Conservation (phyloP, 2,888 invertebrate genomes). For the Tenodera sinensis region DNA sequence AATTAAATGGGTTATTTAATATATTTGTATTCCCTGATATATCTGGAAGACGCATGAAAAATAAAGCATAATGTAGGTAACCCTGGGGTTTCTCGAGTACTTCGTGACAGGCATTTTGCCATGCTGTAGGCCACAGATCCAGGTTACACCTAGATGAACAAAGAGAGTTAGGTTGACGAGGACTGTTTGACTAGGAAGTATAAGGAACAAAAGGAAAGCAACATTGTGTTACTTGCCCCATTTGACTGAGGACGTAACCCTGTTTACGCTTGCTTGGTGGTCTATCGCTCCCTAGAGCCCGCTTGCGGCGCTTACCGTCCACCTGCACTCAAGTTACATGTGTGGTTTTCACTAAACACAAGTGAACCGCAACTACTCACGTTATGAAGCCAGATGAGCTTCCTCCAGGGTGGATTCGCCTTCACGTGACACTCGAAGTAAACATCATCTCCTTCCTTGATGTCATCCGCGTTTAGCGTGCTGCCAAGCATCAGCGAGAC, state of each 20-base stretch:
- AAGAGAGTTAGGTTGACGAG: too few relatives aligned
- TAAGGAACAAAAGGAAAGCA: neutral
- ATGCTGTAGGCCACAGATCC: too few relatives aligned
- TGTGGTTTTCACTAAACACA: neutral
- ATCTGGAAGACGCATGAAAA: too few relatives aligned
- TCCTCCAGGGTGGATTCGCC: slow-evolving; percentile 80
- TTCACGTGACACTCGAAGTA: slow-evolving; percentile 91
- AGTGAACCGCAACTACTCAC: slow-evolving; percentile 56
- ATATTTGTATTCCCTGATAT: too few relatives aligned
- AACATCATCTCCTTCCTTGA: slow-evolving; percentile 89
- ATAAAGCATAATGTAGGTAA: too few relatives aligned
- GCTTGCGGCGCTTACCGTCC: too few relatives aligned
- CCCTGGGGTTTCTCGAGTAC: too few relatives aligned
- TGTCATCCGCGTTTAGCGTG: slow-evolving; percentile 79
- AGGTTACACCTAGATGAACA: too few relatives aligned
- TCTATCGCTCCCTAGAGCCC: too few relatives aligned
- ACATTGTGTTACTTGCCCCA: neutral
- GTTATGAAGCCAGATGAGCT: slow-evolving; percentile 82
- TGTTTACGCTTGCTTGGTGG: neutral
- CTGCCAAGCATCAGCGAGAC: slow-evolving; percentile 78
- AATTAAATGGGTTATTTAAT: too few relatives aligned
- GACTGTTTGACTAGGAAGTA: neutral
- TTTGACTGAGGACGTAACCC: neutral
- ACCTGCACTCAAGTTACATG: neutral
- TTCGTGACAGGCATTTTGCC: too few relatives aligned